Evolutionary conservation across 2,797 vertebrate species (phyloP), one percentile per base, ranked within the genome.

Genomic region (Notolabrus celidotus): DNA sequence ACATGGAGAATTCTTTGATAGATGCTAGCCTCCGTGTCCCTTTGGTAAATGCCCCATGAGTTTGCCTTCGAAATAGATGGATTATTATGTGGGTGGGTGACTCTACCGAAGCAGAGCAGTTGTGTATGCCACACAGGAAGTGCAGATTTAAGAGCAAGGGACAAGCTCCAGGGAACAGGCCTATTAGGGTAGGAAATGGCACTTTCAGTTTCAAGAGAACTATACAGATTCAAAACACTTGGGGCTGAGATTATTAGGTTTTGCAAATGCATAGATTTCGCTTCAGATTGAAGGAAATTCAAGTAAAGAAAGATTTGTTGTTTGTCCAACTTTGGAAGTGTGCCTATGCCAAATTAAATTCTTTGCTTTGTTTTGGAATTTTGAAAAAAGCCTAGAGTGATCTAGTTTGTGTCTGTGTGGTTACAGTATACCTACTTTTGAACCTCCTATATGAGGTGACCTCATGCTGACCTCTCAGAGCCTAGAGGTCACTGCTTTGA

Each of bases 381-480:
- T 43, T 38, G 2, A 19, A 56, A 49, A 27, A 65, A 20, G 27
- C 25, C 19, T 10, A 52, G 16, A 58, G n/a, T 67, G 86, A 91
- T 83, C 29, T 89, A 88, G 82, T 83, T 91, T 91, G 88, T 92
- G 16, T 71, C 85, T 88, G 86, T 86, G 16, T 47, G 22, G 5
- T 66, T 58, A 71, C 53, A 69, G 27, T 50, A 85, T 86, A 79
- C 20, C 36, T 63, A 53, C 57, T 51, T 45, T 68, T 55, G 43
- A 75, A 69, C 52, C 68, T 50, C 23, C 33, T 65, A 45, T 50
- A 92, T 88, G 87, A 86, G 86, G 85, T 94, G 93, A 95, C 94
- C 95, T 92, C 58, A 83, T 89, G 78, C 80, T 94, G 94, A 96
- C 96, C 96, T 90, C 52, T 34, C 61, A 60, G 80, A 84, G 82